Evolutionary conservation across 2,113 vertebrate species (phyloP), one percentile per base, ranked within the genome.

Genomic region (Scatophagus argus): DNA sequence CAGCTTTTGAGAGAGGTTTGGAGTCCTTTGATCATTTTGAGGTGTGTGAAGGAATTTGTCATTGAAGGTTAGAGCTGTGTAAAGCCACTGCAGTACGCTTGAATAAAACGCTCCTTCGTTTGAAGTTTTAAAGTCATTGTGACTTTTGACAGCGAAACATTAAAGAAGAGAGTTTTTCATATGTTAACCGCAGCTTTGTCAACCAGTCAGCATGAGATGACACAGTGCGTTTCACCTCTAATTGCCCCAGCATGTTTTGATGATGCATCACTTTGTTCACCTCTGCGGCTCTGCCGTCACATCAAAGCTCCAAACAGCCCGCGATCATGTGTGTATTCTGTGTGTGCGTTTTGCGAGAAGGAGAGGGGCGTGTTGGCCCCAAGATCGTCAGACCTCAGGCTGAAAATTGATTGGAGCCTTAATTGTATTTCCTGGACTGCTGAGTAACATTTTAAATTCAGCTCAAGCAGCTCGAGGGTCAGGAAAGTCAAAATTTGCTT

Each of bases 391-490:
- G 70, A 80, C 79, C 84, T 58, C 44, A 27, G 85, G 82, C 85
- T 75, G 73, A 62, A 85, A 80, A 90, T 88, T 91, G 88, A 94
- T 92, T 85, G 84, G 86, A 68, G 41, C 60, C 56, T 79, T 90
- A 91, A 93, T 91, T 90, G 85, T 82, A 73, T 87, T 91, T 92
- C 84, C 87, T 77, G 73, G 77, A 67, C 76, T 68, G 77, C 79
- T 87, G 87, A 82, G 54, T 60, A 74, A 65, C 11, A 31, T 58
- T 93, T 91, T 55, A 90, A 80, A 92, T 93, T 85, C 91, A 89
- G 88, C 60, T 1, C 10, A 51, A 19, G 75, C 36, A 0, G 59
- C 63, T 25, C 10, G 12, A 10, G 85, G 89, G 87, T 90, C 82
- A 80, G n/a, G 31, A 10, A 19, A 86, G 84, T 78, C 74, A 85